Evolutionary conservation across 2,888 invertebrate species (phyloP), one percentile per base, ranked within the genome.

Genomic region (Amphimallon solstitiale): DNA sequence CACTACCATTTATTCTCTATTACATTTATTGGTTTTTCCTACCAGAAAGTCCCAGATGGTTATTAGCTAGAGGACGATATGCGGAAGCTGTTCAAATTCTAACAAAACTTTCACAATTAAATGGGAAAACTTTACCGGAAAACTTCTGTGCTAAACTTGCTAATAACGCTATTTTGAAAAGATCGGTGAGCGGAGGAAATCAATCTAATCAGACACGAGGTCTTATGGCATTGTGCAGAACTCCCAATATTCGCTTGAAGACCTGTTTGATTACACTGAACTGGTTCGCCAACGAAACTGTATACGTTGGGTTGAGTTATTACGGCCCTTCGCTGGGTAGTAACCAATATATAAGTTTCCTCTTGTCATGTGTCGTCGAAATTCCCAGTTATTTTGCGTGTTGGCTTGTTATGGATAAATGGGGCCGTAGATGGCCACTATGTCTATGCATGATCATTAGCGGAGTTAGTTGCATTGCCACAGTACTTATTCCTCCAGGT

Each of bases 241-340:
- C 95, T 0, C 94, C 95, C 1, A 95, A 95, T 79, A 93, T 95
- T 91, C 85, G 95, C 48, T 82, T 95, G 10, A 96, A 95, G 82
- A 95, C 95, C 0, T 88, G 89, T 71, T 83, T 95, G 60, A 94
- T 95, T 61, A 94, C 94, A 0, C 81, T 94, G 17, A 94, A 93
- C 80, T 95, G 94, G 95, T 95, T 96, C 79, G 94, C 95, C 52
- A 95, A 94, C 74, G 94, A 95, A 77, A 94, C 93, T 81, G 95
- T 95, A 1, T 96, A 96, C 78, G 92, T 96, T 14, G 96, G 96
- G 0, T 85, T 96, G 38, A 95, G 94, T 72, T 95, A 95, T 78
- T 96, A 96, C 75, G 94, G 95, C 0, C 95, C 95, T 7, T 91
- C 94, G 0, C 85, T 96, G 60, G 95, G 95, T 7, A 92, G 87